A percentile compares a stretch with the other conserved stretches of the same genome.
Evolutionary conservation across 1,140 invertebrate species (phyloP).

Genomic region (Platyscapa corneri): DNA sequence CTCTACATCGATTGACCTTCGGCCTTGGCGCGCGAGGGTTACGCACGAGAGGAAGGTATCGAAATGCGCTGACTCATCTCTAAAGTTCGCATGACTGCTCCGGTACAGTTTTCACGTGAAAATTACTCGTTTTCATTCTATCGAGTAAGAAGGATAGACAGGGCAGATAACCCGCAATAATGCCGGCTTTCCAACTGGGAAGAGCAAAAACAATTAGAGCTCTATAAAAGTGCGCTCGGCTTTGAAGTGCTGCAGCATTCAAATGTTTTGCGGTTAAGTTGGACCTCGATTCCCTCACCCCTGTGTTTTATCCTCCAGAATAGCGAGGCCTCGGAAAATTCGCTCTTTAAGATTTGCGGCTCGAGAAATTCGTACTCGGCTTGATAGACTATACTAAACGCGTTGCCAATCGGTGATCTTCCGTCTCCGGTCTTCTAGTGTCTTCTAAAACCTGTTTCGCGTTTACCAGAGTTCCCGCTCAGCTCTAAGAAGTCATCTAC

Average conservation of each 20-base stretch:
- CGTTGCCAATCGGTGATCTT: too few species aligned
- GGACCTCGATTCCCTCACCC: neutral
- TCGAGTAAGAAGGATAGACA: conserved; percentile 44
- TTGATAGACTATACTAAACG: too few species aligned
- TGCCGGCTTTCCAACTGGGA: neutral
- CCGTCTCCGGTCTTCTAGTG: too few species aligned
- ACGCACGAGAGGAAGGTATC: conserved; percentile 51
- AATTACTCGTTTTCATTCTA: conserved; percentile 61
- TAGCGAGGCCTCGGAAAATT: too few species aligned
- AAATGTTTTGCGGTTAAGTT: neutral
- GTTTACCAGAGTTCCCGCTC: too few species aligned
- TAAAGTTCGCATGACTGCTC: conserved; percentile 59
- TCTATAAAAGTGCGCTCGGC: conserved; percentile 56
- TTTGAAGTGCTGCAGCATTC: conserved; percentile 53
- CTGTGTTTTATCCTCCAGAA: too few species aligned
- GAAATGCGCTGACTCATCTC: conserved; percentile 58
- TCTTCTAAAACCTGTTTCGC: too few species aligned
- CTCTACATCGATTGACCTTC: conserved; percentile 46
- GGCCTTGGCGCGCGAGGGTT: conserved; percentile 52
- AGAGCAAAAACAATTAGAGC: conserved; percentile 56
- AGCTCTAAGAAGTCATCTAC: too few species aligned
- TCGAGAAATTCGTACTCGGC: neutral
- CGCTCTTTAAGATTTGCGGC: neutral
- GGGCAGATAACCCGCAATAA: conserved; percentile 44
- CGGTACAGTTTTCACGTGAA: conserved; percentile 61